Evolutionary conservation across 2,797 vertebrate species (phyloP).

Genomic region (Manis pentadactyla): DNA sequence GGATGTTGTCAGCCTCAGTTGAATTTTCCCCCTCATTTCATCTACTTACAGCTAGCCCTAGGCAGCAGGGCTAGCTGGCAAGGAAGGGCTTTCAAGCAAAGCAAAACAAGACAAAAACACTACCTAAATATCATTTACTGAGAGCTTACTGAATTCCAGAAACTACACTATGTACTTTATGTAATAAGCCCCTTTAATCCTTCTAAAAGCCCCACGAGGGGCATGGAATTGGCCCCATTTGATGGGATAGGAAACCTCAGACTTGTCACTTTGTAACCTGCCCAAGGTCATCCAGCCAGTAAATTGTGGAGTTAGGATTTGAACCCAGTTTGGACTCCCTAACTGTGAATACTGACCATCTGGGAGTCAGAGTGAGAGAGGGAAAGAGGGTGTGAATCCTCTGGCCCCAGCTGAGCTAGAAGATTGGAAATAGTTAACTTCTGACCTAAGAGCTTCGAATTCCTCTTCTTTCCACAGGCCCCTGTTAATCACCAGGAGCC

Average conservation of each 20-base stretch:
- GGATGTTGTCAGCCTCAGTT: not conserved
- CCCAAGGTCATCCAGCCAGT: not conserved
- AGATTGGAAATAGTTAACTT: conserved; percentile 76
- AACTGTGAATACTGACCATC: not conserved
- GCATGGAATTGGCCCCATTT: conserved; percentile 3
- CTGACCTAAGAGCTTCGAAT: conserved; percentile 61
- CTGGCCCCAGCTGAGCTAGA: not conserved
- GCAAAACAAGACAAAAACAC: not conserved
- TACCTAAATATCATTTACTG: conserved; percentile 5
- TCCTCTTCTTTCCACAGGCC: conserved; percentile 65
- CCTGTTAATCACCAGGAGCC: conserved; percentile 63
- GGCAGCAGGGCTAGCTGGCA: not conserved
- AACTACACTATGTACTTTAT: conserved; percentile 45
- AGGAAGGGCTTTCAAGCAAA: not conserved
- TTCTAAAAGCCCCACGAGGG: not conserved
- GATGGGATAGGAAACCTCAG: conserved; percentile 25
- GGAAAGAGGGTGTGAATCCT: not conserved
- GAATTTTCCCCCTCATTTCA: not conserved
- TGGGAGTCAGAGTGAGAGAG: not conserved
- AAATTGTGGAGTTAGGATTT: conserved; percentile 32
- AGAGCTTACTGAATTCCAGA: conserved; percentile 59
- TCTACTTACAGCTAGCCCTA: no score
- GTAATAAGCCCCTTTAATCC: conserved; percentile 72
- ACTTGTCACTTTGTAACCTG: conserved; percentile 51
- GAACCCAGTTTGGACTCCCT: not conserved